Evolutionary conservation across 2,113 vertebrate species (phyloP), one percentile per base, ranked within the genome.

Genomic region (Podocnemis expansa): DNA sequence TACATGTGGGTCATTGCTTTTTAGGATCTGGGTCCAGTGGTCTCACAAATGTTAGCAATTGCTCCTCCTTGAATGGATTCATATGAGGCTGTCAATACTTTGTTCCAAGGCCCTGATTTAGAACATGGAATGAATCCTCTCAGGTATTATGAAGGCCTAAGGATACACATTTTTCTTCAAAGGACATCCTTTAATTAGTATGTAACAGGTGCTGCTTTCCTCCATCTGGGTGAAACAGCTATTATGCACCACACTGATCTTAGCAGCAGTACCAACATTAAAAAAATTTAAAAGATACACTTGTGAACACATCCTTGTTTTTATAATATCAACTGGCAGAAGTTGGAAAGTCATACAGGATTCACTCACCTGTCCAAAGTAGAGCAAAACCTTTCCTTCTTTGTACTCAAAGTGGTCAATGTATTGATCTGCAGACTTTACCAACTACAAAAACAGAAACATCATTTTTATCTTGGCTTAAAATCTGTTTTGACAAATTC

Each of bases 371-470:
- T 98, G 90, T 29, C 95, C 92, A 63, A 98, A 98, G 79, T 98
- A 98, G 22, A 98, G 97, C 82, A 97, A 96, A 49, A 98, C 96
- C 86, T 90, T 98, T 82, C 98, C 98, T 90, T 93, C 85, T 34
- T 95, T 96, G 78, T 97, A 67, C 82, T 98, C 98, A 38, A 96
- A 98, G 47, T 97, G 98, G 75, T 98, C 97, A 54, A 97, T 97
- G 80, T 97, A 98, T 67, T 95, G 96, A 94, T 98, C 98, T 89
- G 98, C 96, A 89, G 97, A 96, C 10, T n/a, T 96, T 60, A 94
- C 93, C 70, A 96, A 22, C 98, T 98, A 67, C 56, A 88, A 84
- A 8, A 93, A 78, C 6, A 76, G 27, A 43, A 89, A 84, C 5
- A 58, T 2, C 0, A 84, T 76, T 84, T 19, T 67, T 89, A 56